Evolutionary conservation across 1,140 invertebrate genomes (phyloP), one percentile per base, ranked within the genome.

Genomic region (Chironomus tepperi): DNA sequence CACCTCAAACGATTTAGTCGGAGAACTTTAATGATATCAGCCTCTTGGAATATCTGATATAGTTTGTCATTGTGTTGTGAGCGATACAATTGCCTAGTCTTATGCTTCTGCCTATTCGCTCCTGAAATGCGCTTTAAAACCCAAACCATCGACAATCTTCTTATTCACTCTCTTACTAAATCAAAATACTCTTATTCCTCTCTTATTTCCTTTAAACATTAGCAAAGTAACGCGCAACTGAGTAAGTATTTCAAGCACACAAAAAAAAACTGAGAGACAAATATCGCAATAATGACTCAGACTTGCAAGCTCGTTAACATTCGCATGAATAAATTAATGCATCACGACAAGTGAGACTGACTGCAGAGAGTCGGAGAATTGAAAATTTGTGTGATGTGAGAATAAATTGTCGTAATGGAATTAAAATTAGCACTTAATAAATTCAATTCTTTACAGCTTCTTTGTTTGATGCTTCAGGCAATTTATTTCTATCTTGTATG

Each of bases 361-460:
- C n/a, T 15, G 3, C 3, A 12, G 12, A n/a, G 2, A n/a, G 47
- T 15, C 47, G 47, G 47, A 57, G 47, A 57, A 57, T n/a, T 57
- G 47, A 57, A 57, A n/a, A 57, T 34, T 34, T 34, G 24, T 34
- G 24, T 34, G 24, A 34, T n/a, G 47, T 57, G n/a, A 12, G n/a
- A 57, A 57, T 12, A 57, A 57, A 57, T n/a, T 57, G 47, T 18
- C 6, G 18, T 18, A 70, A 70, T 70, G 65, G 65, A 70, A 70
- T 70, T 70, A 70, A 70, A 70, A 70, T 70, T 70, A 70, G 19
- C 65, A 70, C 65, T 70, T 70, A 70, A 70, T 70, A 18, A 70
- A 70, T 70, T 19, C 19, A 18, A 10, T 70, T 70, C 19, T 57
- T n/a, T 12, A 57, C 47, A 57, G 9, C 19, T 70, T 21, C 16